A percentile compares a stretch with the other conserved stretches of the same genome.
Conservation (phyloP, 2,888 invertebrate genomes). For the Romanomermis culicivorax region DNA sequence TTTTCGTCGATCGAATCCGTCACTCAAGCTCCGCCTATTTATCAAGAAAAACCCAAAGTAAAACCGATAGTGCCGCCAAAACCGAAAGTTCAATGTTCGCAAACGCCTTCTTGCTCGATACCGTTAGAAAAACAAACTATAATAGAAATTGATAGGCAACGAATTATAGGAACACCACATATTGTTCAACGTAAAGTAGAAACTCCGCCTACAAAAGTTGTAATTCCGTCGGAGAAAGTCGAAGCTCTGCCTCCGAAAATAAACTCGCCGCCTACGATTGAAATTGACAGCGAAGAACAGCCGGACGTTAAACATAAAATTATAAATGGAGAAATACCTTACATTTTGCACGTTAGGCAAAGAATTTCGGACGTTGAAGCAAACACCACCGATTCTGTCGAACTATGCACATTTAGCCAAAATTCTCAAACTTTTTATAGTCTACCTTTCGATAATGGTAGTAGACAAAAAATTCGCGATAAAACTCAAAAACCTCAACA, state of each 20-base stretch:
- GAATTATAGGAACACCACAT: no score
- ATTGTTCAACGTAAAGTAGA: no score
- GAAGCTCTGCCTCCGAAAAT: background rate
- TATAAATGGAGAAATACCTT: constrained; percentile 23
- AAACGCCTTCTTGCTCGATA: background rate
- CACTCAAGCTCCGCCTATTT: no score
- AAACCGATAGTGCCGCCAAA: background rate
- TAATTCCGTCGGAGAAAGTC: background rate
- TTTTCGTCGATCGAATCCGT: background rate
- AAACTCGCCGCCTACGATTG: constrained; percentile 15
- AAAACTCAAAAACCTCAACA: background rate
- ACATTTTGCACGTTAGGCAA: constrained; percentile 26
- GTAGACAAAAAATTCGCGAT: background rate
- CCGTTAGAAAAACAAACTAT: background rate
- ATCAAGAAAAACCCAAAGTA: background rate
- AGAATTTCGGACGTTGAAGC: constrained; percentile 1
- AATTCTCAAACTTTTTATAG: background rate
- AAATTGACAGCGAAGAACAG: constrained; percentile 23
- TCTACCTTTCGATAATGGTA: background rate
- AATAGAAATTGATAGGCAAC: background rate
- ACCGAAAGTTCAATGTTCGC: background rate
- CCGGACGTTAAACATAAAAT: constrained; percentile 22
- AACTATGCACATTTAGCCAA: background rate
- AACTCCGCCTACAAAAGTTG: background rate
- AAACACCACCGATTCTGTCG: background rate